Percentiles rank a stretch among this genome's conserved stretches.
These are phyloP conservation scores for Cygnus atratus DNA, from an alignment of 2,113 vertebrate species.

Conservation along the genomic window DNA sequence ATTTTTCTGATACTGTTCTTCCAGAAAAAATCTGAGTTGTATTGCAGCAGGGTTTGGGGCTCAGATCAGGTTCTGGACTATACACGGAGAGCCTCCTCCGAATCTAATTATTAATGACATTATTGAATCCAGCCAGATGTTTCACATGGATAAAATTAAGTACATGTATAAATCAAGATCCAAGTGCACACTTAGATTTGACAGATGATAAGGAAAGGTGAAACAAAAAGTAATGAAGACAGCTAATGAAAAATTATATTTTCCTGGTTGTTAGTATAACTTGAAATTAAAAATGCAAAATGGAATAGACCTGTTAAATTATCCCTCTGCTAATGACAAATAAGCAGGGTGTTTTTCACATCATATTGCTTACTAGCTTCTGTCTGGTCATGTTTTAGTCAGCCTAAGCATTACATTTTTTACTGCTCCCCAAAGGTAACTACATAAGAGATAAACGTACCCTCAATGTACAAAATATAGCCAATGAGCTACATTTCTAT, in stretches of 20 bases:
- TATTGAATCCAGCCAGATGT: conserved; percentile 50
- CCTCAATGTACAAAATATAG: neutral
- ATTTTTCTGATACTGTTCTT: neutral
- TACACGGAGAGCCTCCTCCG: neutral
- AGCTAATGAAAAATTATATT: conserved; percentile 8
- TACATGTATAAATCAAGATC: conserved; percentile 45
- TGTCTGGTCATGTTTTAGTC: neutral
- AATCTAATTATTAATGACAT: conserved; percentile 48
- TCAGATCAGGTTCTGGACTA: neutral
- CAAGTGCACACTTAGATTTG: neutral
- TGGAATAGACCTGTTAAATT: neutral
- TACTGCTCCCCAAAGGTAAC: neutral
- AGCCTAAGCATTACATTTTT: neutral
- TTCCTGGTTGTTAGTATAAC: neutral
- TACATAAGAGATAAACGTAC: neutral
- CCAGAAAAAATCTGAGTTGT: neutral
- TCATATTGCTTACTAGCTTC: neutral
- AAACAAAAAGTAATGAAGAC: conserved; percentile 41
- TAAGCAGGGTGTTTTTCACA: neutral
- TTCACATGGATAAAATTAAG: conserved; percentile 63
- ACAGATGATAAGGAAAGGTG: conserved; percentile 36
- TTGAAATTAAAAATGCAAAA: conserved; percentile 1
- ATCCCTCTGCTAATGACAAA: neutral
- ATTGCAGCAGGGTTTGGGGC: neutral
- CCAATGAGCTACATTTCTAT: neutral